Conservation (phyloP, 2,888 invertebrate genomes). For the Brachyptera putata region DNA sequence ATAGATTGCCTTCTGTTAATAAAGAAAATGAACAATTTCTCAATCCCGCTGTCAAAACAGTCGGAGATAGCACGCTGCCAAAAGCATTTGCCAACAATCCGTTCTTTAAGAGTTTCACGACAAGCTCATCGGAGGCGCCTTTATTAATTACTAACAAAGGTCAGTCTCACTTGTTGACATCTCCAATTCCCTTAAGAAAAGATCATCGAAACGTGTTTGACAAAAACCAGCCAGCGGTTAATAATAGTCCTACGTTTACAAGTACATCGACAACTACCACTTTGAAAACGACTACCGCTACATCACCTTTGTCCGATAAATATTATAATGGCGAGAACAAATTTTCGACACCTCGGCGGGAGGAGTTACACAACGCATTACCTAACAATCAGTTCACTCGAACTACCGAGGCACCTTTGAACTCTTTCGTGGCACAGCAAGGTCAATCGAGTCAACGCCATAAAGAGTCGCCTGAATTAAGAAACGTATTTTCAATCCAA, state of each 20-base stretch:
- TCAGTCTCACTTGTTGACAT: neutral
- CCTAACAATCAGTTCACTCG: neutral
- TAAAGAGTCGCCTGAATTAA: neutral
- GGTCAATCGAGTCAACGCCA: neutral
- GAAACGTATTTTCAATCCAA: neutral
- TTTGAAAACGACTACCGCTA: neutral
- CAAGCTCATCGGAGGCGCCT: neutral
- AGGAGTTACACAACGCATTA: neutral
- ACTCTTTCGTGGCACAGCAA: constrained; percentile 2
- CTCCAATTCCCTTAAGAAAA: neutral
- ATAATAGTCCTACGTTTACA: neutral
- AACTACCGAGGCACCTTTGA: constrained; percentile 1
- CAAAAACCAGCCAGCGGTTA: too few relatives aligned
- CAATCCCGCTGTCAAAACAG: too few relatives aligned
- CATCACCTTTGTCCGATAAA: neutral
- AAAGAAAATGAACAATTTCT: neutral
- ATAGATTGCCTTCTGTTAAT: neutral
- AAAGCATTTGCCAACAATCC: constrained; percentile 1
- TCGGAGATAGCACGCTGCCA: neutral
- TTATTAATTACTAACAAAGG: neutral
- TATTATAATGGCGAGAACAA: neutral
- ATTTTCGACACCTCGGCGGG: neutral
- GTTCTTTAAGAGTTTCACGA: neutral
- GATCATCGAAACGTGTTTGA: neutral
- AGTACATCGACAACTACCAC: neutral